These are phyloP conservation scores for Proteles cristata DNA, from an alignment of 2,113 vertebrate genomes.

Conservation along the genomic window DNA sequence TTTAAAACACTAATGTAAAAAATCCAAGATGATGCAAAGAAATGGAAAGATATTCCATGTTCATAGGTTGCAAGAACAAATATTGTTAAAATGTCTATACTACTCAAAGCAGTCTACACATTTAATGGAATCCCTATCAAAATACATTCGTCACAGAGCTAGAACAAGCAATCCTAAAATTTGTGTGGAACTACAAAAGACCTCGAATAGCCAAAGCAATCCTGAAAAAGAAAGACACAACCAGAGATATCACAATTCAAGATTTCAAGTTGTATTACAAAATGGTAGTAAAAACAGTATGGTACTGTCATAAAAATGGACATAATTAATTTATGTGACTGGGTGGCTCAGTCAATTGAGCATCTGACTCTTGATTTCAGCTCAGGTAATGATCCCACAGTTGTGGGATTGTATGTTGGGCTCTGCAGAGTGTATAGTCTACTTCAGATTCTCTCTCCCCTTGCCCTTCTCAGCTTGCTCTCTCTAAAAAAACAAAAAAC, in stretches of 20 bases:
- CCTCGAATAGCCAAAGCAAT: background rate
- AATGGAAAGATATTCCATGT: background rate
- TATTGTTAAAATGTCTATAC: background rate
- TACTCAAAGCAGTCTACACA: background rate
- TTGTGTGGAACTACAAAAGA: background rate
- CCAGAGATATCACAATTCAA: background rate
- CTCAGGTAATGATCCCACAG: no score
- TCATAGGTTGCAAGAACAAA: background rate
- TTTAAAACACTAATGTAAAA: background rate
- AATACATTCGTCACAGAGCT: background rate
- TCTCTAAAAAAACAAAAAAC: no score
- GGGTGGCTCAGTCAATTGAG: no score
- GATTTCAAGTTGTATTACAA: background rate
- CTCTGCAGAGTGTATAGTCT: no score
- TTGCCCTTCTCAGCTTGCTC: no score
- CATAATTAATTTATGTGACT: background rate
- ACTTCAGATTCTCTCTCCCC: no score
- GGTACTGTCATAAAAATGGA: background rate
- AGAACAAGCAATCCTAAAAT: background rate
- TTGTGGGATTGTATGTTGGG: no score
- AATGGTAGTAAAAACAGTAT: background rate
- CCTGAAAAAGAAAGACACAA: background rate
- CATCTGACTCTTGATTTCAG: no score
- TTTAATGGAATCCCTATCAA: background rate
- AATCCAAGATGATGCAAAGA: background rate